These are phyloP conservation scores for Cybosia mesomella DNA, from an alignment of 2,888 invertebrate species.

Conservation along the genomic window DNA sequence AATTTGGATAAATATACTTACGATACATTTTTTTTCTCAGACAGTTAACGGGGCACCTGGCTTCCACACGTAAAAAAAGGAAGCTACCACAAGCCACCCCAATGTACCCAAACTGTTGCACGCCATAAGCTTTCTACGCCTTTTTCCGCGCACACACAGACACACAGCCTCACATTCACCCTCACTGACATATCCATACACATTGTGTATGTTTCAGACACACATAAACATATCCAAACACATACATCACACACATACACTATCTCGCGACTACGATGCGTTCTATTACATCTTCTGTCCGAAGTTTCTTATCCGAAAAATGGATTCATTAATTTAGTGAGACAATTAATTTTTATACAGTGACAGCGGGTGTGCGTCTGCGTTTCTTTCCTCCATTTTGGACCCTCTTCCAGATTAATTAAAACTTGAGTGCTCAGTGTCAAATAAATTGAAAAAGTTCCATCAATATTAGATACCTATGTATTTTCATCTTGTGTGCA, in stretches of 20 bases:
- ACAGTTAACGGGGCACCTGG: no score
- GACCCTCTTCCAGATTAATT: constrained; percentile 51
- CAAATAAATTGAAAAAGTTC: constrained; percentile 67
- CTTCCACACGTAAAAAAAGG: no score
- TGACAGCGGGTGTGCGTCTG: constrained; percentile 24
- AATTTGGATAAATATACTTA: no score
- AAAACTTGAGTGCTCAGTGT: constrained; percentile 58
- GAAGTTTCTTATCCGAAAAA: not conserved
- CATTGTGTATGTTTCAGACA: no score
- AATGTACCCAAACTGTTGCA: no score
- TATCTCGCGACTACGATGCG: not conserved
- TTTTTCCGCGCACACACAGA: no score
- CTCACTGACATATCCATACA: no score
- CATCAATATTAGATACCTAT: constrained; percentile 24
- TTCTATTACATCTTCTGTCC: not conserved
- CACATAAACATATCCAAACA: not conserved
- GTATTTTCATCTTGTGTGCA: constrained; percentile 15
- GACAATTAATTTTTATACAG: constrained; percentile 41
- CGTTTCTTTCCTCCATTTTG: constrained; percentile 33
- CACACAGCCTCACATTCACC: no score
- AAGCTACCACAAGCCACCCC: no score
- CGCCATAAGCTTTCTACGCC: no score
- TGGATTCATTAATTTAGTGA: constrained; percentile 40
- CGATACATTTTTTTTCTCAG: no score
- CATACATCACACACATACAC: not conserved